Evolutionary conservation across 2,888 invertebrate genomes (phyloP), one percentile per base, ranked within the genome.

Genomic region (Sinohyriopsis cumingii): DNA sequence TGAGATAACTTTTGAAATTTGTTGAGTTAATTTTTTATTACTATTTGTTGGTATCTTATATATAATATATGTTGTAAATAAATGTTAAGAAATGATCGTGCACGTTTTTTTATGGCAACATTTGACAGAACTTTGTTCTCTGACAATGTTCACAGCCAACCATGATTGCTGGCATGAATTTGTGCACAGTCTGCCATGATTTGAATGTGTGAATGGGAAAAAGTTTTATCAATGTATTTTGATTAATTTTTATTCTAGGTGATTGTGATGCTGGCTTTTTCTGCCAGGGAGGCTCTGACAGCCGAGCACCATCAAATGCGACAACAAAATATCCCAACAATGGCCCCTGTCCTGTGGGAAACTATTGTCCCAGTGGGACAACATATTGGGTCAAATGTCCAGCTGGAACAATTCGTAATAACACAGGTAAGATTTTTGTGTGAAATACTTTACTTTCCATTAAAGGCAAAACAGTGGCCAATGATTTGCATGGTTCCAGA

Each of bases 281-380:
- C 82, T 89, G 89, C 71, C 71, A 88, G 66, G 86, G 87, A 9
- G 86, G 87, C 18, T 84, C 89, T 33, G 80, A 74, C 69, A 82
- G 80, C 62, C 71, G 78, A 12, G 84, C 87, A 9, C 88, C 89
- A 0, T 61, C 73, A 6, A 59, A 56, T 33, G 74, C 82, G 5
- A 79, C 84, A 7, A 55, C 75, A 0, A 66, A 68, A 7, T 88
- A 83, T 76, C 84, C 87, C 12, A 59, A 80, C 59, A 89, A 88
- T 75, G 88, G 86, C 53, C 81, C 77, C 0, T 89, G 89, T 74
- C 77, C 78, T 5, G 68, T 78, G n/a, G 88, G 88, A 7, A 76
- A 82, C 69, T 89, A 88, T 80, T 89, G 89, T 73, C 86, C 86
- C 0, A 72, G 80, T 56, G 89, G 89, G 22, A 88, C 87, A 9